Percentiles rank a stretch among this genome's conserved stretches.
phyloP scores from a whole-genome alignment of 2,113 vertebrate genomes.

The Odontophorus gujanensis region DNA sequence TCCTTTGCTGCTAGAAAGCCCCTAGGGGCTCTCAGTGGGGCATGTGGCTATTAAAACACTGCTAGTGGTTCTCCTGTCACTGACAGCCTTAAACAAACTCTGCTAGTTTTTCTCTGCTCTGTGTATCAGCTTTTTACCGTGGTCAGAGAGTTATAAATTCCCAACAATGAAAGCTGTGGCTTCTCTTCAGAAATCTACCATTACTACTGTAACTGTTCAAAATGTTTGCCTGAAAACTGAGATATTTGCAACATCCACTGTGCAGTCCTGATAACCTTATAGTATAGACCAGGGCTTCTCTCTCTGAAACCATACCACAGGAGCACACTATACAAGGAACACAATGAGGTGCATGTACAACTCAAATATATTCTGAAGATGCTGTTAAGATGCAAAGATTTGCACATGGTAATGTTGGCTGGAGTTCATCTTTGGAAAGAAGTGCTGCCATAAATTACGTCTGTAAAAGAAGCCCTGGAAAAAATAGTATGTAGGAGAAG shows the following conservation, averaged over 20 bases:
- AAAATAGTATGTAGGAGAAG: neutral
- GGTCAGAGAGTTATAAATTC: neutral
- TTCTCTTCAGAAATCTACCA: neutral
- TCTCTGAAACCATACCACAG: neutral
- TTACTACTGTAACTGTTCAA: neutral
- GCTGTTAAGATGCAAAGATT: neutral
- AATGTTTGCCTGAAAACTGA: neutral
- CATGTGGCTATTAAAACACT: conserved; percentile 3
- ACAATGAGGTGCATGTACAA: neutral
- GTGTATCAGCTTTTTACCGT: neutral
- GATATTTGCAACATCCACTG: neutral
- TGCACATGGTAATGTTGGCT: neutral
- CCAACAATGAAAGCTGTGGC: neutral
- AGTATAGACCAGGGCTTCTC: neutral
- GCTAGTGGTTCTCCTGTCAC: conserved; percentile 12
- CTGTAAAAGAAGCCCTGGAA: neutral
- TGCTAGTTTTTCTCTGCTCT: neutral
- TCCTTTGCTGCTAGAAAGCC: neutral
- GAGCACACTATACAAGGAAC: rapidly evolving
- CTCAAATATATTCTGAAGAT: neutral
- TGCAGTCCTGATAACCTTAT: neutral
- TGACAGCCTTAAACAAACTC: conserved; percentile 21
- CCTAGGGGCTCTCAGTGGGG: neutral
- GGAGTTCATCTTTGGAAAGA: neutral
- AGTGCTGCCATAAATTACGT: neutral